Base-by-base conservation (phyloP, 1,140 invertebrate genomes). In the Alviniconcha marisindica region DNA sequence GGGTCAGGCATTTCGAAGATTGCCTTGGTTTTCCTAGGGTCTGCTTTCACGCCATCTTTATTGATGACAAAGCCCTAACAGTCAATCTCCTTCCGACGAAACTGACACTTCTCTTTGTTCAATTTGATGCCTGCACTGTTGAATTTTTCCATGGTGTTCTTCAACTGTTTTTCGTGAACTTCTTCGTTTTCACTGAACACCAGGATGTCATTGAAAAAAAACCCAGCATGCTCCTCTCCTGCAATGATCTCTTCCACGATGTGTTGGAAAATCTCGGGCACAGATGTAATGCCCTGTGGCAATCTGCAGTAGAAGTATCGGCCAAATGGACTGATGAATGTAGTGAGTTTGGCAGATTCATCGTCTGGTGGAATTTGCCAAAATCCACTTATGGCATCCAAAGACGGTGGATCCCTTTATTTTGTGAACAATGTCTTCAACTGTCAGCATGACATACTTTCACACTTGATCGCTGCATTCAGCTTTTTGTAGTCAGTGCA, bases 271-370 rank as follows among this genome's bases (percentile, higher is more conserved):
- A n/a, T 83, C 81, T 88, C 87, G 18, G 84, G 78, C 14, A 73
- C 85, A 18, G 63, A 78, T 7, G 83, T 74, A 4, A 94, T 87
- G 10, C 93, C 93, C 86, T 94, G 94, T 10, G 93, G 92, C n/a
- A 93, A 77, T 51, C 93, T 85, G 54, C 87, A 83, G 85, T 91
- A 92, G n/a, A 66, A 87, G 79, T 84, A 93, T 40, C 90, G 76
- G 14, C 91, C 93, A 90, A 92, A 94, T 18, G 93, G 93, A 1
- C 84, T 87, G 44, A 88, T 89, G 78, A 88, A 88, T 0, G 85
- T 85, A 38, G 87, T 88, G 10, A 87, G 71, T 40, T 83, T 66
- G 24, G 48, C 71, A 56, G 38, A 83, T n/a, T 78, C 74, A 54
- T 71, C 15, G 7, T 82, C 83, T 0, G 85, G 56, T n/a, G 40